A percentile compares a stretch with the other conserved stretches of the same genome.
Conservation (phyloP, 2,797 vertebrate genomes). For the Phaenicophaeus curvirostris region DNA sequence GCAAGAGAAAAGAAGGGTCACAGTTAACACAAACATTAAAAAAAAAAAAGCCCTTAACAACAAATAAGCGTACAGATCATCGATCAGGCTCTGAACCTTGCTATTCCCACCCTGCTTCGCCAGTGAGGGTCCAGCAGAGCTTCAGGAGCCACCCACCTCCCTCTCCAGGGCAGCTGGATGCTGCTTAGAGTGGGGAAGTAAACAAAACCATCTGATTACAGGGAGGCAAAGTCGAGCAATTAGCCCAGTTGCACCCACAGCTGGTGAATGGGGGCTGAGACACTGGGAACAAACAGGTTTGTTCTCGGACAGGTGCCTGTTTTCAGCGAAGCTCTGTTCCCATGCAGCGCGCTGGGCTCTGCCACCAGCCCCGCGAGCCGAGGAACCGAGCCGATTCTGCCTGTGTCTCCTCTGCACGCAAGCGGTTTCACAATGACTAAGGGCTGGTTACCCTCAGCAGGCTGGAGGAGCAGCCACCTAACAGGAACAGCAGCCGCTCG, state of each 20-base stretch:
- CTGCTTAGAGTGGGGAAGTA: accelerated
- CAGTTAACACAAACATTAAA: background rate
- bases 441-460: background rate
- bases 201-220: accelerated
- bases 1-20: background rate
- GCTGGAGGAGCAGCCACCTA: background rate
- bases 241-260: accelerated
- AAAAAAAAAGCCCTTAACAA: background rate
- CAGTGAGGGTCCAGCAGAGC: background rate
- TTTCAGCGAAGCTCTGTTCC: background rate
- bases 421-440: background rate
- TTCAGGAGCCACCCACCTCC: no score
- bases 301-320: background rate
- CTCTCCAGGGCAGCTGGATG: background rate
- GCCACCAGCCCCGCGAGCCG: background rate
- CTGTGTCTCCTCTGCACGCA: background rate
- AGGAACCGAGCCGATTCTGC: background rate
- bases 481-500: background rate
- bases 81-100: background rate
- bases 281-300: accelerated
- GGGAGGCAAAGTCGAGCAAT: accelerated
- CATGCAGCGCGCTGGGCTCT: accelerated
- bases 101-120: background rate
- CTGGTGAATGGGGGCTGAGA: no score
- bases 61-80: accelerated